Evolutionary conservation across 2,113 vertebrate genomes (phyloP).

Genomic region (Ahaetulla prasina): DNA sequence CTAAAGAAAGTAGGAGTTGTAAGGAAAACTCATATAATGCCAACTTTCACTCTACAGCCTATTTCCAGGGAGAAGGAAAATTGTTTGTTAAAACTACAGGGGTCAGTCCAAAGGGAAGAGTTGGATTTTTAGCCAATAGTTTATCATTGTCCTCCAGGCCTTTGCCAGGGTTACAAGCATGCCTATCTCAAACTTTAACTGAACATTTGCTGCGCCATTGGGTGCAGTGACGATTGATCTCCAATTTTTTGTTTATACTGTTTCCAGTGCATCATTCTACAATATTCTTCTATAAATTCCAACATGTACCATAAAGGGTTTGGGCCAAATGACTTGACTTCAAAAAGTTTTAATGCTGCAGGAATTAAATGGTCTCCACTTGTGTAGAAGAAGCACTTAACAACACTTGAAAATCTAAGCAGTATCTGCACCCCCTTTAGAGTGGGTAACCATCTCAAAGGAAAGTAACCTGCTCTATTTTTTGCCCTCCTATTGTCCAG

Average conservation of each 20-base stretch:
- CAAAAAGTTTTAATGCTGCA: neutral
- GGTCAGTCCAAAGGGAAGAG: neutral
- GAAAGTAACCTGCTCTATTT: neutral
- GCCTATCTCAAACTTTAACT: neutral
- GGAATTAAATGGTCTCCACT: neutral
- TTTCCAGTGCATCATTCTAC: neutral
- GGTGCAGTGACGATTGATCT: neutral
- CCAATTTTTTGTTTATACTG: neutral
- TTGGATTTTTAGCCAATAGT: neutral
- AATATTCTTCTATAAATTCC: neutral
- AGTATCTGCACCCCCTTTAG: neutral
- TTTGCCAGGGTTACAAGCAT: no score
- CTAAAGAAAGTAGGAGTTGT: neutral
- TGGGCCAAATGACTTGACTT: neutral
- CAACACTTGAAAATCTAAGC: neutral
- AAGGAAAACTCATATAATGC: neutral
- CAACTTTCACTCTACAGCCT: neutral
- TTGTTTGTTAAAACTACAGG: neutral
- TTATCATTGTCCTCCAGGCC: neutral
- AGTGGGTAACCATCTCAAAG: neutral
- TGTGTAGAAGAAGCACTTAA: neutral
- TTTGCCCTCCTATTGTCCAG: neutral
- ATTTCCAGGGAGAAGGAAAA: neutral
- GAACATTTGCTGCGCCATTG: neutral
- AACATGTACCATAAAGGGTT: neutral